Evolutionary conservation across 1,140 invertebrate species (phyloP).

Genomic region (Muscidifurax raptorellus): DNA sequence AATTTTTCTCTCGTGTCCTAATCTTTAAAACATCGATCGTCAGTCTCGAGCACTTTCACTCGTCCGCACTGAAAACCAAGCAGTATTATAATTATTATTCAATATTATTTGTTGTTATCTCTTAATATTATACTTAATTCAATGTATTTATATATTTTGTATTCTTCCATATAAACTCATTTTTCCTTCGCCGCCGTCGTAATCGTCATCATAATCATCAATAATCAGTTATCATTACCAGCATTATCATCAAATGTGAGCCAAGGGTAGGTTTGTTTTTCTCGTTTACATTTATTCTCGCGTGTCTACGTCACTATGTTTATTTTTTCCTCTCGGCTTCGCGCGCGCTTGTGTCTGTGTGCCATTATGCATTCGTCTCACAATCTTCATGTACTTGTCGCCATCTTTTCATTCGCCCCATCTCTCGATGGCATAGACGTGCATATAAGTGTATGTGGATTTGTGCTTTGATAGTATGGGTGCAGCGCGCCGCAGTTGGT

Average conservation of each 20-base stretch:
- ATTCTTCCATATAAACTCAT: slow-evolving; percentile 68
- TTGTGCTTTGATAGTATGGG: slow-evolving; percentile 31
- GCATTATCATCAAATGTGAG: slow-evolving; percentile 18
- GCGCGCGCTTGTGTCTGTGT: not conserved
- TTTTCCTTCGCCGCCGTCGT: slow-evolving; percentile 51
- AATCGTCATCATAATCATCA: slow-evolving; percentile 15
- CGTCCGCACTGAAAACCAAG: slow-evolving; percentile 73
- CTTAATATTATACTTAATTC: slow-evolving; percentile 72
- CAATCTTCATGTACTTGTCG: not conserved
- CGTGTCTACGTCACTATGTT: not conserved
- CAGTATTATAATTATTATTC: slow-evolving; percentile 72
- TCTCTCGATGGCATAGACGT: slow-evolving; percentile 2
- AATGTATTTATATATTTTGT: slow-evolving; percentile 65
- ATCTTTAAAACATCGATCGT: slow-evolving; percentile 53
- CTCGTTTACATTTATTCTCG: slow-evolving; percentile 12
- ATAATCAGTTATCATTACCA: slow-evolving; percentile 27
- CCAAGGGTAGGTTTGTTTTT: slow-evolving; percentile 23
- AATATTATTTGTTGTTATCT: slow-evolving; percentile 72
- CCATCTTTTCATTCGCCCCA: not conserved
- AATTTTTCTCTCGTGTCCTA: slow-evolving; percentile 48
- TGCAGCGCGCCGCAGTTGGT: not conserved
- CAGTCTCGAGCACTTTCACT: slow-evolving; percentile 50
- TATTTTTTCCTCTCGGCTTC: not conserved
- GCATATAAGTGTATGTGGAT: not conserved
- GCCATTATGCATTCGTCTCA: not conserved